Percentiles rank a stretch among this genome's conserved stretches.
Evolutionary conservation across 1,140 invertebrate genomes (phyloP).

Genomic region (Triops longicaudatus): DNA sequence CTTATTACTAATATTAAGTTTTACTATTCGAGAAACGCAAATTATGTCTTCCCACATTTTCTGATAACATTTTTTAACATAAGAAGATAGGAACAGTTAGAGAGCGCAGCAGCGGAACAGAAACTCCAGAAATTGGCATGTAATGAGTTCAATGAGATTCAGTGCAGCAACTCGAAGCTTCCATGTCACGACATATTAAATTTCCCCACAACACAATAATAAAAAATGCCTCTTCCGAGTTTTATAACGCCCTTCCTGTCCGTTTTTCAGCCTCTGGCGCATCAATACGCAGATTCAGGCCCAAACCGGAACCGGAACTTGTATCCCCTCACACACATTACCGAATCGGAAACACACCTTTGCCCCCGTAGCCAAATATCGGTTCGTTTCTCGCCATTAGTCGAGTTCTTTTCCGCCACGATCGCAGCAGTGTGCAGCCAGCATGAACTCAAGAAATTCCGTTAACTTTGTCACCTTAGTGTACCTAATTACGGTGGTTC

Average conservation of each 20-base stretch:
- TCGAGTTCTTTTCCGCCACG: neutral
- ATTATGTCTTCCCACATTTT: too few species aligned
- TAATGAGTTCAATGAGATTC: neutral
- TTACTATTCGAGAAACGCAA: too few species aligned
- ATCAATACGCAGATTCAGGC: neutral
- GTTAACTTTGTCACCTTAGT: neutral
- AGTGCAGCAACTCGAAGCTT: neutral
- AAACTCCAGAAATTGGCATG: neutral
- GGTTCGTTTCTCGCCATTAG: neutral
- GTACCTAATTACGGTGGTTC: neutral
- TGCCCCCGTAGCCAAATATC: neutral
- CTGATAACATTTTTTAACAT: too few species aligned
- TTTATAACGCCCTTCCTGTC: neutral
- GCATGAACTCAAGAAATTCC: neutral
- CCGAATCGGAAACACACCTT: constrained; percentile 1
- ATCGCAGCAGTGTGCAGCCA: neutral
- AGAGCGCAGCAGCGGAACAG: too few species aligned
- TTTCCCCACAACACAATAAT: neutral
- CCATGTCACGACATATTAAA: neutral
- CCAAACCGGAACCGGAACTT: neutral
- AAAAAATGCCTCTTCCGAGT: neutral
- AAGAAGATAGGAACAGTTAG: too few species aligned
- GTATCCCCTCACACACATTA: neutral
- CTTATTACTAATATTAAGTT: too few species aligned
- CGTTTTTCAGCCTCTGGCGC: neutral